Evolutionary conservation across 2,113 vertebrate genomes (phyloP), one percentile per base, ranked within the genome.

Genomic region (Microcebus tavaratra): DNA sequence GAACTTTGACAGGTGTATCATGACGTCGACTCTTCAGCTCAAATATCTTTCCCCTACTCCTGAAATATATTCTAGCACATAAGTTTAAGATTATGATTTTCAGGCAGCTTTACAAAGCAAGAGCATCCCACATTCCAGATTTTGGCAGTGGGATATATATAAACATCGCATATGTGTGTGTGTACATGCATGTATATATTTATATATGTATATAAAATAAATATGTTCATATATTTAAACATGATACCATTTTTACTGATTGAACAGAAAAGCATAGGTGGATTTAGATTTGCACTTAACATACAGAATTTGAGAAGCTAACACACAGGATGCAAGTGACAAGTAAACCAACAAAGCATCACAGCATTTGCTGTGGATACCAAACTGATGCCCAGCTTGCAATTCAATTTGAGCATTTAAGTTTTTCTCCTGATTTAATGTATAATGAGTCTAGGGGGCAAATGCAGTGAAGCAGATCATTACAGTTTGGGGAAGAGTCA

Each of bases 21-120:
- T 57, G 23, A 65, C 25, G 25, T 63, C 68, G 87, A 27, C 36
- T 65, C 39, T 81, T 92, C 31, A 42, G 21, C n/a, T 67, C 59
- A 96, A 27, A 39, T 61, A 79, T 81, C 39, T 84, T 90, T 89
- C 55, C 42, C 7, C 67, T 84, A 65, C 4, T 90, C 45, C 70
- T 88, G 9, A 98, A 90, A 87, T 87, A 68, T 29, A 70, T 27
- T 90, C 45, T 57, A 65, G 72, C 29, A 68, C 39, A 53, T 68
- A 87, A 59, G 17, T 12, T 84, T 61, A 88, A 73, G 31, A 68
- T 73, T 34, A 67, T 53, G 12, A 13, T 59, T 88, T 83, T 67
- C 3, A 67, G 45, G 53, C 27, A 96, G 25, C 67, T 91, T 90
- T 85, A 79, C 23, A 88, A 89, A 96, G 61, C 31, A 70, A 94